A percentile compares a stretch with the other conserved stretches of the same genome.
These are phyloP conservation scores for Rattus rattus DNA, from an alignment of 2,113 vertebrate species.

Conservation along the genomic window DNA sequence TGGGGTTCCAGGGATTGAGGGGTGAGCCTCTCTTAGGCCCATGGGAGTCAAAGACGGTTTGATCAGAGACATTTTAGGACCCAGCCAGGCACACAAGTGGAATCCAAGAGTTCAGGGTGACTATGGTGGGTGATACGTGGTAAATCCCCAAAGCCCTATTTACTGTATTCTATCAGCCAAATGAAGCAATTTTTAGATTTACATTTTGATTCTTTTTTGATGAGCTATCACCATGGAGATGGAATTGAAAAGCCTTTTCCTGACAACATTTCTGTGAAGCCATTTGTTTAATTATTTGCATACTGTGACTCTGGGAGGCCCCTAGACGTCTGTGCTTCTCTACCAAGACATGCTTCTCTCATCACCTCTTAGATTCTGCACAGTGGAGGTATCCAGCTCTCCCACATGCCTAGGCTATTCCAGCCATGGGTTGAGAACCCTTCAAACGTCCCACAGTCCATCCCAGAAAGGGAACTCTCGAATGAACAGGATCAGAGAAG, in stretches of 20 bases:
- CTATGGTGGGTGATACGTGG: background rate
- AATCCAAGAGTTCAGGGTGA: accelerated
- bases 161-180: constrained; percentile 67
- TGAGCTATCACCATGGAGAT: constrained; percentile 76
- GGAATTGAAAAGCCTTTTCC: constrained; percentile 64
- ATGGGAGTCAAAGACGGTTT: background rate
- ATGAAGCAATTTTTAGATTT: constrained; percentile 71
- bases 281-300: constrained; percentile 72
- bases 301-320: constrained; percentile 15
- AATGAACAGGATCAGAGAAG: background rate
- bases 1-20: background rate
- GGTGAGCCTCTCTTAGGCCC: background rate
- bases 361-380: background rate
- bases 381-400: background rate
- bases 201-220: constrained; percentile 34
- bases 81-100: background rate
- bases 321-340: background rate
- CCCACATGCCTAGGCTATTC: background rate
- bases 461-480: background rate
- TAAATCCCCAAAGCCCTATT: background rate
- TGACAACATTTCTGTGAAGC: constrained; percentile 55
- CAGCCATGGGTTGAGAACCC: background rate
- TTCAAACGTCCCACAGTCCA: background rate
- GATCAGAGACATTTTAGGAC: too few species aligned
- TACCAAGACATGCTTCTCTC: background rate